A percentile compares a stretch with the other conserved stretches of the same genome.
Evolutionary conservation across 2,113 vertebrate species (phyloP).

Genomic region (Rhineura floridana): DNA sequence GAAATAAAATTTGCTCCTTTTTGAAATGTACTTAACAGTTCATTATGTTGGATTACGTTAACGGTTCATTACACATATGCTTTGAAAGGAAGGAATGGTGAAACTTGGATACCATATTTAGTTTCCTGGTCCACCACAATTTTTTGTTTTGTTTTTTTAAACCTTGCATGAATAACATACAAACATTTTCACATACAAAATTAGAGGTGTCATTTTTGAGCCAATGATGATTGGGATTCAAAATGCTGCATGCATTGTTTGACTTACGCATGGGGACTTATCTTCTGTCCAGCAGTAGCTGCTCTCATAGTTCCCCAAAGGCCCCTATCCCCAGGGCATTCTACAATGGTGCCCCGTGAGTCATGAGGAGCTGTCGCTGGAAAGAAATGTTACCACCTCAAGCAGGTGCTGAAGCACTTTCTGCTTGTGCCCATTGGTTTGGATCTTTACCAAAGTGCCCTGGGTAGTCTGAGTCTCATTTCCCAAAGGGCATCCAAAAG

Average conservation of each 20-base stretch:
- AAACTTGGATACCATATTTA: neutral
- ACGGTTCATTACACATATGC: neutral
- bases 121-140: neutral
- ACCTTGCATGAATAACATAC: too few species aligned
- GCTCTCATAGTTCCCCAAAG: too few species aligned
- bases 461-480: neutral
- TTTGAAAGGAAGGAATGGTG: neutral
- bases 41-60: neutral
- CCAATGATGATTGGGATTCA: too few species aligned
- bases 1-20: neutral
- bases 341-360: too few species aligned
- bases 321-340: too few species aligned
- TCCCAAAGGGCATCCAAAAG: neutral
- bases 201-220: neutral
- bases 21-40: conserved; percentile 24
- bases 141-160: too few species aligned
- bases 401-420: neutral
- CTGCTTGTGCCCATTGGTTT: neutral
- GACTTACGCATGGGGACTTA: too few species aligned
- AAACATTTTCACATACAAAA: neutral
- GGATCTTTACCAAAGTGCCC: neutral
- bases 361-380: too few species aligned
- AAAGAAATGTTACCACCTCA: neutral
- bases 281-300: too few species aligned
- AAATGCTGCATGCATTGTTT: too few species aligned